These are phyloP conservation scores for Automeris io DNA, from an alignment of 2,888 invertebrate species.

Conservation along the genomic window DNA sequence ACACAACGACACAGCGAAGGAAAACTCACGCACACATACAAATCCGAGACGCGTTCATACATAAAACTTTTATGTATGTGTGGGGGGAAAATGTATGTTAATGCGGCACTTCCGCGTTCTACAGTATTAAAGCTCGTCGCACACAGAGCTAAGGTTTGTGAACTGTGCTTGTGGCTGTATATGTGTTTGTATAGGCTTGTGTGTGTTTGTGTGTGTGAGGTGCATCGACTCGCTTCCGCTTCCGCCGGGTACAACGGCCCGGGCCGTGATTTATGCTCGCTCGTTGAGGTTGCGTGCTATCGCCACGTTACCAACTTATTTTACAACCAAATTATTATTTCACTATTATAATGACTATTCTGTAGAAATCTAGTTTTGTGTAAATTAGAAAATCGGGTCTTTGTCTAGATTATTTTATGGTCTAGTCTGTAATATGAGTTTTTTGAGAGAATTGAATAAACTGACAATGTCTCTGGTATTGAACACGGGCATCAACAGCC, in stretches of 20 bases:
- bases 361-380: slow-evolving; percentile 13
- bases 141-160: slow-evolving; percentile 21
- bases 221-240: slow-evolving; percentile 73
- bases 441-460: too few species aligned
- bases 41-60: slow-evolving; percentile 30
- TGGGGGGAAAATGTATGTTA: slow-evolving; percentile 64
- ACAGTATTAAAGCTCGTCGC: slow-evolving; percentile 59
- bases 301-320: slow-evolving; percentile 51
- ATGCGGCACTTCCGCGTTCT: slow-evolving; percentile 66
- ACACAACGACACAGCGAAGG: slow-evolving; percentile 38
- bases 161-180: slow-evolving; percentile 9
- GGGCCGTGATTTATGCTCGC: slow-evolving; percentile 61
- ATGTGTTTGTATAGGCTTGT: background rate
- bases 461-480: too few species aligned
- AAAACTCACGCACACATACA: slow-evolving; percentile 21
- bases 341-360: slow-evolving; percentile 32
- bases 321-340: slow-evolving; percentile 25
- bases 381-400: background rate
- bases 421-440: too few species aligned
- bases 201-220: slow-evolving; percentile 46
- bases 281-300: slow-evolving; percentile 61
- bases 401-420: too few species aligned
- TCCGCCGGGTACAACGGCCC: slow-evolving; percentile 69
- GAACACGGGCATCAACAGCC: too few species aligned
- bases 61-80: slow-evolving; percentile 26